Percentiles rank a stretch among this genome's conserved stretches.
Evolutionary conservation across 2,113 vertebrate genomes (phyloP).

Genomic region (Pachypanchax playfairii): DNA sequence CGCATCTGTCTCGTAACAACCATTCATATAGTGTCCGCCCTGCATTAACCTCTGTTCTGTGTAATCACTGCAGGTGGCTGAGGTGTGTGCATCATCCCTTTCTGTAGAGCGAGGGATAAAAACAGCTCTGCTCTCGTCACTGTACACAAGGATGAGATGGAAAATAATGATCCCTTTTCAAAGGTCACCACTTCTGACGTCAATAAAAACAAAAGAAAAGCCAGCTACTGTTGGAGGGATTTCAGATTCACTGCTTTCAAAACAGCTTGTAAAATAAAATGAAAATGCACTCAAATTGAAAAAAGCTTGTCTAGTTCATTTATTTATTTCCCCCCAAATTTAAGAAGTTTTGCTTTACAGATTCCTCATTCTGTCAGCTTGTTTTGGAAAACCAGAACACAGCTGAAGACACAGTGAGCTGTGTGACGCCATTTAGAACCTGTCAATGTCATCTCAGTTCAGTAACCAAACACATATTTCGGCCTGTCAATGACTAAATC

Average conservation of each 20-base stretch:
- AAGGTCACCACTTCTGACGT: conserved; percentile 82
- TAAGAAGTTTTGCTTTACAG: no score
- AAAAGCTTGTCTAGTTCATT: no score
- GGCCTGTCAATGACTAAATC: background rate
- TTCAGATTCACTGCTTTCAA: conserved; percentile 15
- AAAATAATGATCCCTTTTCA: conserved; percentile 78
- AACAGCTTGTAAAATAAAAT: background rate
- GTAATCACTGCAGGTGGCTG: conserved; percentile 59
- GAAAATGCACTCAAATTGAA: background rate
- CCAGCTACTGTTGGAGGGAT: conserved; percentile 33
- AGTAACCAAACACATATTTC: background rate
- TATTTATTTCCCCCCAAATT: no score
- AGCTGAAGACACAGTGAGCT: background rate
- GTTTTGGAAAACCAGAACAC: background rate
- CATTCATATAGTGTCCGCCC: conserved; percentile 57
- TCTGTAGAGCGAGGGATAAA: conserved; percentile 60
- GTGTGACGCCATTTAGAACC: background rate
- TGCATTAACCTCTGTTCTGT: conserved; percentile 79
- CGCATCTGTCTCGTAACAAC: conserved; percentile 67
- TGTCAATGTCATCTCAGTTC: conserved; percentile 1
- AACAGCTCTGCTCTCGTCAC: conserved; percentile 60
- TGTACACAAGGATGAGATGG: conserved; percentile 77
- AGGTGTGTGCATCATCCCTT: conserved; percentile 53
- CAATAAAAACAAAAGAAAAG: conserved; percentile 76
- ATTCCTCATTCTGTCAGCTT: background rate